Evolutionary conservation across 92 coral and sea anemone genomes (phyloP), one percentile per base, ranked within the genome.

Genomic region (Epizoanthus illoricatus): DNA sequence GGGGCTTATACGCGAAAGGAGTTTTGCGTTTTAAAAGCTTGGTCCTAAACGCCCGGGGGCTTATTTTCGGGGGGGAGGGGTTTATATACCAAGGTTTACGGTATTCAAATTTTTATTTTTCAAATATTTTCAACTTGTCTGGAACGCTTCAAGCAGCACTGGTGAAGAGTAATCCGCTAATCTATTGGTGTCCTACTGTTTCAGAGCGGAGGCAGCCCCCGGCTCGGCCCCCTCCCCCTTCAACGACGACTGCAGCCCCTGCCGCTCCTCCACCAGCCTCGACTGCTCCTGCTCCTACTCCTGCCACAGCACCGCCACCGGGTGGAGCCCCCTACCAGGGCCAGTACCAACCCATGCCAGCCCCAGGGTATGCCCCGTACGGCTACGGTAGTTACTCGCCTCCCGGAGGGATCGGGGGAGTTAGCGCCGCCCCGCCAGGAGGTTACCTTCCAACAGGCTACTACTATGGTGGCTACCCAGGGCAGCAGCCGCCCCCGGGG

Each of bases 311-410:
- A 47, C 82, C 94, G 40, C 83, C 84, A 17, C 40, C 88, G 72
- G 86, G 91, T 15, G 83, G 73, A 65, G 71, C 82, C 54, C 96
- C 96, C 39, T 94, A 91, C 64, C 90, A 88, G 66, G 94, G 96
- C 57, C 84, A 84, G 70, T 94, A 94, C 81, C 87, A 94, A 11
- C 97, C 97, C 52, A 90, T 97, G 98, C 93, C 98, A 16, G 86
- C 92, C 59, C 98, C 97, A 2, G 99, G 98, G 9, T 93, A 93
- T 84, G 86, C 83, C n/a, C 97, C 98, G n/a, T 94, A 94, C 43
- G 97, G 98, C 20, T 86, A 90, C 39, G 94, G 93, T 17, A 92
- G 92, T 24, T 89, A 89, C 76, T 86, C 90, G 13, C 85, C 86
- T 33, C 91, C 89, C 17, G 92, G 90, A 75, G 97, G 97, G 49